Conservation (phyloP, 53 echinoderm and acorn worm species). For the Arbacia lixula region DNA sequence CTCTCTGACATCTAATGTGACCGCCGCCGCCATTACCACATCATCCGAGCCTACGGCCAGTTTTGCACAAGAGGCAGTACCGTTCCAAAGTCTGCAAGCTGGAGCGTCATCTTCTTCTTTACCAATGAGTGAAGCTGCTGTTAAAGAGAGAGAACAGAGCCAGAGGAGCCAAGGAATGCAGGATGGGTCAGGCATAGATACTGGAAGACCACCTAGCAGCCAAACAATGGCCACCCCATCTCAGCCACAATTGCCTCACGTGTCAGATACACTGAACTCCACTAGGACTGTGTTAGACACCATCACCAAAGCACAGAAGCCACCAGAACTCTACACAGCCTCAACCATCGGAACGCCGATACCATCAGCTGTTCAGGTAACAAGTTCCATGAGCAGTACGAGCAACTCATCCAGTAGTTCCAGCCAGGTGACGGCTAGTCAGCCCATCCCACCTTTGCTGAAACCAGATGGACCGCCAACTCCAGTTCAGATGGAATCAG, state of each 20-base stretch:
- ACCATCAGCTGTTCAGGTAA: slow-evolving; percentile 5
- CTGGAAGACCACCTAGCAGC: no score
- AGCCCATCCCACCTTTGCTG: background rate
- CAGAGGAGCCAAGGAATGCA: no score
- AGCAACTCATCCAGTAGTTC: background rate
- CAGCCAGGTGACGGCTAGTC: background rate
- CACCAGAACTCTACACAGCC: slow-evolving; percentile 35
- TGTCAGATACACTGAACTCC: slow-evolving; percentile 1
- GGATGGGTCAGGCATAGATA: no score
- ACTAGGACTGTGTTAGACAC: slow-evolving; percentile 28
- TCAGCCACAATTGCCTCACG: slow-evolving; percentile 2
- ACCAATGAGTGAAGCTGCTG: no score
- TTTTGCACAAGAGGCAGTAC: no score
- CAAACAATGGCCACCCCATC: background rate
- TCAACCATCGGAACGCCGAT: background rate
- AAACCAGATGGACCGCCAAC: slow-evolving; percentile 16
- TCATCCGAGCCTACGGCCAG: no score
- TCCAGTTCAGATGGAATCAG: slow-evolving; percentile 24
- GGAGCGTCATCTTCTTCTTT: no score
- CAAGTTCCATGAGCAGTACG: no score
- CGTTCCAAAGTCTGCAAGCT: no score
- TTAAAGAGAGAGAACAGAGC: no score
- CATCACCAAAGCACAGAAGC: slow-evolving; percentile 34
- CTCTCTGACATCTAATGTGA: no score
- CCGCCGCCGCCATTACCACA: no score